Percentiles rank a stretch among this genome's conserved stretches.
These are phyloP conservation scores for Phrynosoma platyrhinos DNA, from an alignment of 2,113 vertebrate species.

Conservation along the genomic window DNA sequence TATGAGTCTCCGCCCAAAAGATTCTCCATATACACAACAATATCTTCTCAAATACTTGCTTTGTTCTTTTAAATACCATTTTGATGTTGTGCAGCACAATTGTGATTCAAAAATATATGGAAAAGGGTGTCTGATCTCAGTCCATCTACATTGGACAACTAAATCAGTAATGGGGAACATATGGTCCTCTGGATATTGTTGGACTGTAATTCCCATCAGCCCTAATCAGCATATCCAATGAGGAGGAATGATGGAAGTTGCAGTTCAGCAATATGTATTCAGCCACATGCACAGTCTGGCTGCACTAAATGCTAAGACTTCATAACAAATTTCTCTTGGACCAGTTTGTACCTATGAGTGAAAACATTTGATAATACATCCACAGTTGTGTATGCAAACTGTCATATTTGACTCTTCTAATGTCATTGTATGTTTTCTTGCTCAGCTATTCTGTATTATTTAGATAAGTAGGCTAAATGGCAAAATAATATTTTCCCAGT, in stretches of 20 bases:
- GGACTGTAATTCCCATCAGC: too few relatives aligned
- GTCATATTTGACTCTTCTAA: slow-evolving; percentile 68
- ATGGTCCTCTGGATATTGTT: too few relatives aligned
- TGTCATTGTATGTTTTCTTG: slow-evolving; percentile 36
- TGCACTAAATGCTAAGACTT: too few relatives aligned
- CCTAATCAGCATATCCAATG: too few relatives aligned
- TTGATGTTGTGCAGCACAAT: background rate
- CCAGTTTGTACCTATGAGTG: slow-evolving; percentile 15
- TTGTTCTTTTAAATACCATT: slow-evolving; percentile 24
- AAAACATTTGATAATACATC: slow-evolving; percentile 59
- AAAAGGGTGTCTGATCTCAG: too few relatives aligned
- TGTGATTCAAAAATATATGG: too few relatives aligned
- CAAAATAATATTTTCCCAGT: slow-evolving; percentile 62
- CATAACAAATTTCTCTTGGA: too few relatives aligned
- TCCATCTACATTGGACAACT: too few relatives aligned
- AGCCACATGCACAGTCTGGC: too few relatives aligned
- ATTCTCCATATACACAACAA: background rate
- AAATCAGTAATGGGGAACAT: too few relatives aligned
- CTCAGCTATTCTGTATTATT: slow-evolving; percentile 48
- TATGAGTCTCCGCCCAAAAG: background rate
- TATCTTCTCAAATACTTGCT: background rate
- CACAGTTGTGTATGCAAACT: slow-evolving; percentile 54
- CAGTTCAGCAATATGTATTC: too few relatives aligned
- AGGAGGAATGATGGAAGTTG: too few relatives aligned
- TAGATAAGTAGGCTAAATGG: slow-evolving; percentile 57